Base-by-base conservation (phyloP, 2,113 vertebrate species). In the Tyto alba region DNA sequence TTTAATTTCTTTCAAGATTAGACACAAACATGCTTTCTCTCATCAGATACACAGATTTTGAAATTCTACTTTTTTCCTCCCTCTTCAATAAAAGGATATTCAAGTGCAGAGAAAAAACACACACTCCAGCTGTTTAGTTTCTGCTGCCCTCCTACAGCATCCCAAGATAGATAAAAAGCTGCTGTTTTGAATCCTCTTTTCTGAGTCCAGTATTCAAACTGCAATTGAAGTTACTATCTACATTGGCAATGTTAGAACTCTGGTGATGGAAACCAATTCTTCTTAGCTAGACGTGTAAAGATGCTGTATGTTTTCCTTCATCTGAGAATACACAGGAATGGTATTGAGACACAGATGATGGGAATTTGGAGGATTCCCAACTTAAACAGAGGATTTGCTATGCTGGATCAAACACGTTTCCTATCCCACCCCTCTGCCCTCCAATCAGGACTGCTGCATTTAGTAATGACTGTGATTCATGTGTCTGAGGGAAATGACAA, bases 1-100 rank as follows among this genome's bases (percentile, higher is more conserved):
- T 95, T 88, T 85, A 4, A 83, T 96, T 95, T 95, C 40, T 89
- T 96, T 94, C 72, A 85, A 94, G 76, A 83, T 93, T 82, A 96
- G 50, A 13, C 64, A 87, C 38, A 86, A 88, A 79, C 32, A 91
- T 41, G 23, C 6, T 67, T 95, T 60, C 47, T 91, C 38, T 96
- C 79, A 94, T 95, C 79, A 94, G 57, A 91, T 76, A 85, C 9
- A 59, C 7, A 76, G 60, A 77, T 89, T 95, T 81, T 83, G 78
- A 88, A 90, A 72, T 87, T 69, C 48, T 22, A 45, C 34, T 80
- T 95, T 71, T 88, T 92, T 69, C 71, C 52, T 91, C 41, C 41
- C 40, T 77, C 67, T 76, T 84, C 68, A 92, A 60, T 73, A 81
- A 81, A 86, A 69, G 22, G 69, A 67, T 56, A 96, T 92, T 91